Base-by-base conservation (phyloP, 2,797 vertebrate species). In the Leptatherina wallacei region DNA sequence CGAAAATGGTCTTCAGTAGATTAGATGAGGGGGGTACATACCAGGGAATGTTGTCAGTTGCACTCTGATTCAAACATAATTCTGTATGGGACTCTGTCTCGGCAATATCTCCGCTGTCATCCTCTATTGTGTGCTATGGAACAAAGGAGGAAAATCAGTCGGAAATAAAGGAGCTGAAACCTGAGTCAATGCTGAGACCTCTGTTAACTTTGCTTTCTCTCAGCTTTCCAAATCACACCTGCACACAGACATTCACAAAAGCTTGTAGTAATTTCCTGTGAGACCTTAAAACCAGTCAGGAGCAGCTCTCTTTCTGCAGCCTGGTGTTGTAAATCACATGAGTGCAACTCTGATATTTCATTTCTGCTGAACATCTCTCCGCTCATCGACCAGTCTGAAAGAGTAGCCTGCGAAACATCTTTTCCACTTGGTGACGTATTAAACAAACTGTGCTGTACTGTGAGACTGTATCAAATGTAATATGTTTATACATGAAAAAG, bases 261-360 rank as follows among this genome's bases (percentile, higher is more conserved):
- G 77, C 77, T 81, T 69, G 74, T 79, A 51, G 47, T 91, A 84
- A 91, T 91, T 92, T 91, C 89, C 90, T 88, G 81, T 8, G 89
- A 89, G 91, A 90, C 74, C 61, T 64, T 73, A 61, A 78, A 65
- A 71, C 82, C 44, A 59, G 82, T 44, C 54, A 73, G 72, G 71
- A 76, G 66, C 77, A 66, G 72, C 70, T 78, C 80, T 83, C 68
- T 27, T 13, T 76, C 70, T 78, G 73, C 78, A 71, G 82, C 77
- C 83, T 77, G 60, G 10, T 57, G 65, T 72, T 84, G 66, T 83
- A 88, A 90, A 90, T 83, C 80, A 88, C 81, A 86, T 9, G 24
- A 78, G 75, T 77, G 69, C 69, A 70, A 71, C 72, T 61, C 82
- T 77, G 84, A 86, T 90, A 82, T 88, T 91, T 90, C 71, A 87